Conservation (phyloP, 2,113 vertebrate species). For the Lophochroa leadbeateri region DNA sequence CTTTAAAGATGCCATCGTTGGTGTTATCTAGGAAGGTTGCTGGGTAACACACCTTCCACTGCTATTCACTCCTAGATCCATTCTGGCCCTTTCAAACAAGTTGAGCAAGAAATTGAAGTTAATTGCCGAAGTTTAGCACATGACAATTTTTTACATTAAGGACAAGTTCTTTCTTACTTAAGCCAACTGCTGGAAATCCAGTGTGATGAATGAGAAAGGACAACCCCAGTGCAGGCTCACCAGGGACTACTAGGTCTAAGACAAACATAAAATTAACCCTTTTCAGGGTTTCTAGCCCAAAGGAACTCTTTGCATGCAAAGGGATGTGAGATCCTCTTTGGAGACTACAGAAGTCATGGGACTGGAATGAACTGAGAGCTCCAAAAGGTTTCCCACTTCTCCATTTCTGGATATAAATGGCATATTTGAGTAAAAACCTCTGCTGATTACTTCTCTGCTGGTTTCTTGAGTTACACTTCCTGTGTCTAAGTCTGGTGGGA, state of each 20-base stretch:
- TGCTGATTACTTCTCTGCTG: neutral
- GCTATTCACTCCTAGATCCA: neutral
- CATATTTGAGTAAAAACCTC: neutral
- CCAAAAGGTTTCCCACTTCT: neutral
- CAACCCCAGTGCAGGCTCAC: neutral
- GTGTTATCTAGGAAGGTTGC: neutral
- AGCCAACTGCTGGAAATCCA: neutral
- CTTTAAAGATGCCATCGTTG: neutral
- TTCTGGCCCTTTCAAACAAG: neutral
- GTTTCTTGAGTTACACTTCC: neutral
- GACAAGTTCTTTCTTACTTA: neutral
- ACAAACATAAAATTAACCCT: neutral
- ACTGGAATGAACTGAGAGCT: neutral
- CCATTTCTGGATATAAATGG: neutral
- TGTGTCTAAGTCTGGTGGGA: fast-evolving
- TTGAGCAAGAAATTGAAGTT: neutral
- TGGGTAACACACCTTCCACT: neutral
- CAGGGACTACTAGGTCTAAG: neutral
- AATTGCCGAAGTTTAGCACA: neutral
- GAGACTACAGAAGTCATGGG: neutral
- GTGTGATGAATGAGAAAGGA: neutral
- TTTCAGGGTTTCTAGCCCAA: neutral
- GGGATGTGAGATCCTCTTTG: neutral
- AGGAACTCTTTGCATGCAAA: neutral
- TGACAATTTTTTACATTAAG: neutral